Percentiles rank a stretch among this genome's conserved stretches.
These are phyloP conservation scores for Macrotrachela quadricornifera DNA, from an alignment of 1,140 invertebrate genomes.

Conservation along the genomic window DNA sequence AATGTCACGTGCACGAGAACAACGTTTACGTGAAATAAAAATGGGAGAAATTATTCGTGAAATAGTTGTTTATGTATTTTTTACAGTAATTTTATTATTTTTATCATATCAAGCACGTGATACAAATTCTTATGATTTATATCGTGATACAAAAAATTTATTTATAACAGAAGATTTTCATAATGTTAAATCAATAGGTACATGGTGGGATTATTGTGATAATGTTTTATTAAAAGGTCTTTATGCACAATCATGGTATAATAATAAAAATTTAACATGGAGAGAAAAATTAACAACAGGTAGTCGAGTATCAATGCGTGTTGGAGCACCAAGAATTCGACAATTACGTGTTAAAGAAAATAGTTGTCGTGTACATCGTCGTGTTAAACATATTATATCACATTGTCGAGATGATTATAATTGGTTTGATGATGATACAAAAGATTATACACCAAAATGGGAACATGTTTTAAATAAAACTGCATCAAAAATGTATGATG, in stretches of 20 bases:
- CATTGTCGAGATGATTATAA: slow-evolving; percentile 25
- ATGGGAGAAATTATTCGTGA: slow-evolving; percentile 33
- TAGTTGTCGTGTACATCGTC: slow-evolving; percentile 11
- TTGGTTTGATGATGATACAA: slow-evolving; percentile 26
- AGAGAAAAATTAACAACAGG: slow-evolving; percentile 20
- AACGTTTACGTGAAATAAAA: slow-evolving; percentile 30
- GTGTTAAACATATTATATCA: slow-evolving; percentile 15
- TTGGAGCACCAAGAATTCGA: slow-evolving; percentile 22
- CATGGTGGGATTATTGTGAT: slow-evolving; percentile 17
- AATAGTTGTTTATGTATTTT: slow-evolving; percentile 25
- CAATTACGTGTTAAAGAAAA: slow-evolving; percentile 24
- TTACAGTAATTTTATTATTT: slow-evolving; percentile 26
- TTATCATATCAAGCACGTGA: slow-evolving; percentile 25
- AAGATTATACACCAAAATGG: slow-evolving; percentile 22
- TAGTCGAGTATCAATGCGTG: slow-evolving; percentile 14
- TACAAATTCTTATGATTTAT: slow-evolving; percentile 15
- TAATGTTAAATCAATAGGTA: neutral
- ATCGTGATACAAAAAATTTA: slow-evolving; percentile 11
- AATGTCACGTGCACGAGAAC: slow-evolving; percentile 16
- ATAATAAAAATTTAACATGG: slow-evolving; percentile 21
- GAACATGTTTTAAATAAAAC: too few relatives aligned
- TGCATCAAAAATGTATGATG: too few relatives aligned
- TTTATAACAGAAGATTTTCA: too few relatives aligned
- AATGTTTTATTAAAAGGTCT: slow-evolving; percentile 17
- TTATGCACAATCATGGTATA: slow-evolving; percentile 20